Evolutionary conservation across 2,888 invertebrate species (phyloP).

Genomic region (Caprella mutica): DNA sequence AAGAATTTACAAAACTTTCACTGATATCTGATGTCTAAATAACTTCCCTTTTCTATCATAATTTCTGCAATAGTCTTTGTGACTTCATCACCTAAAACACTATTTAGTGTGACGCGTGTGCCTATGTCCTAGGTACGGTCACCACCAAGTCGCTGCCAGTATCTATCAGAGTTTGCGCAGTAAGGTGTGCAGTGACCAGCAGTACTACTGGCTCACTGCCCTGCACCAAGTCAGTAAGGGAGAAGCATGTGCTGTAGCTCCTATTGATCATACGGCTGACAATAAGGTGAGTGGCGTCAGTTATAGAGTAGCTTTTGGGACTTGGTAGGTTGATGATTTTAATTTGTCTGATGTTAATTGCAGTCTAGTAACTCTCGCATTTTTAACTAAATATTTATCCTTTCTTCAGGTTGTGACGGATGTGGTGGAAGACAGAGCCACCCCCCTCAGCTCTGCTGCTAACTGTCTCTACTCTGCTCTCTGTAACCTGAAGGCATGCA

Average conservation of each 20-base stretch:
- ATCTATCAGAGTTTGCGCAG: constrained; percentile 19
- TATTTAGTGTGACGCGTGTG: no score
- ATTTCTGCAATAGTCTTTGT: no score
- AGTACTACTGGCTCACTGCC: constrained; percentile 31
- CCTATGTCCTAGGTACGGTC: constrained; percentile 17
- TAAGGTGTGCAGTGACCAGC: constrained; percentile 30
- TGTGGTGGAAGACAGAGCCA: constrained; percentile 2
- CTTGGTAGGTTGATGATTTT: no score
- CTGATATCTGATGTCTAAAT: no score
- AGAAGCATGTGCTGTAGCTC: constrained; percentile 10
- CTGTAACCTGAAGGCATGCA: constrained; percentile 19
- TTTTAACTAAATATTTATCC: not conserved
- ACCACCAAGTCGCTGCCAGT: constrained; percentile 12
- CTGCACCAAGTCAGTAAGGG: constrained; percentile 23
- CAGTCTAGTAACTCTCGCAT: no score
- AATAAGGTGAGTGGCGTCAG: no score
- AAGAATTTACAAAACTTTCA: no score
- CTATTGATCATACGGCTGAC: constrained; percentile 16
- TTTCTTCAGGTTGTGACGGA: not conserved
- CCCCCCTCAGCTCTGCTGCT: constrained; percentile 4
- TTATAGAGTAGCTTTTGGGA: no score
- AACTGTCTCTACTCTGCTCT: constrained; percentile 3
- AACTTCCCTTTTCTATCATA: no score
- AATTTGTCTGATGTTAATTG: no score
- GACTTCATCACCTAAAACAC: no score